Evolutionary conservation across 1,140 invertebrate species (phyloP), one percentile per base, ranked within the genome.

Genomic region (Lepidotrigona ventralis): DNA sequence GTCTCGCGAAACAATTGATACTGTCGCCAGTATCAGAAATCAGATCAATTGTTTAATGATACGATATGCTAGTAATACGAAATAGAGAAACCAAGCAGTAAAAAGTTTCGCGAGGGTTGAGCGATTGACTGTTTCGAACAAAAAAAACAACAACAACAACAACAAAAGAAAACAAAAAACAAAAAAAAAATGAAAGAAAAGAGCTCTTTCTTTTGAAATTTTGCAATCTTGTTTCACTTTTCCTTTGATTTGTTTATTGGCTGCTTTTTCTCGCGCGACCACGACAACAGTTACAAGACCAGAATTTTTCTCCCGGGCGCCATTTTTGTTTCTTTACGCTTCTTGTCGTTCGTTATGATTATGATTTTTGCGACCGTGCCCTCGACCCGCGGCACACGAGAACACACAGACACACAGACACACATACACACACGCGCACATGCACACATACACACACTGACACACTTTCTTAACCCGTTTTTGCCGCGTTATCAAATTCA

Each of bases 251-350:
- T 46, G 26, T 46, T 33, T 17, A 46, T 26, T 72, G 79, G 72
- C 63, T 75, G 73, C 75, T 81, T 73, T 79, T 60, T 63, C 64
- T 88, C 23, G 53, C 29, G 68, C 54, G 73, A 72, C 29, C 60
- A 71, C 46, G 54, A 77, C 56, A 54, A 82, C 72, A 54, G 54
- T 64, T 64, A 80, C 78, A 79, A 71, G 68, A 85, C 79, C 39
- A 82, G 53, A 77, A 11, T 64, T 51, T 83, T 85, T 60, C 82
- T 79, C 70, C 83, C 63, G 66, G 85, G 89, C 87, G 85, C 85
- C 85, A 87, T 90, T 90, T 90, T 87, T 88, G 83, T 90, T 90
- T 90, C 85, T 90, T 87, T 90, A 90, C 89, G 89, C 89, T 90
- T 90, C 86, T 87, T 86, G 88, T 90, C 88, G 85, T 86, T 84